phyloP scores from a whole-genome alignment of 2,888 invertebrate species.

The Rhingia rostrata region DNA sequence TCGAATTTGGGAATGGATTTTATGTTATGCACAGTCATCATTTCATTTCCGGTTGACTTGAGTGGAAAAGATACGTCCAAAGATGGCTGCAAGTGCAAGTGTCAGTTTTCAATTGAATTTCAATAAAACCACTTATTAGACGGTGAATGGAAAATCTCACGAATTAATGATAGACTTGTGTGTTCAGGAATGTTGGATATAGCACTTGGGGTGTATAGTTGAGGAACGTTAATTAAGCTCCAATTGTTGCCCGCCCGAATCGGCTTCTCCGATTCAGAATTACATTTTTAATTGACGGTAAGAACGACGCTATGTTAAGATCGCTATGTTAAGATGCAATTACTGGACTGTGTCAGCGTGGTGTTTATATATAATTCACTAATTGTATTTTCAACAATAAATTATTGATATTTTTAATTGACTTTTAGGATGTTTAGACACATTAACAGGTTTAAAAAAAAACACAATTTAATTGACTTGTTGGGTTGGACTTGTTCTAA shows the following conservation, averaged over 20 bases:
- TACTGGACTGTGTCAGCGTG: too few species aligned
- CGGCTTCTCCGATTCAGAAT: not conserved
- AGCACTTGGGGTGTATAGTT: constrained; percentile 1
- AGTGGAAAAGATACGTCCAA: not conserved
- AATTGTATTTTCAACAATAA: too few species aligned
- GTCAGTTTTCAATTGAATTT: not conserved
- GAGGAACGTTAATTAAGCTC: constrained; percentile 5
- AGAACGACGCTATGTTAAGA: constrained; percentile 12
- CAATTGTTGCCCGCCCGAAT: constrained; percentile 5
- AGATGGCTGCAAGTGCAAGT: not conserved
- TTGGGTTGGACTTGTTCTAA: too few species aligned
- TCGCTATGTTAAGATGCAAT: not conserved
- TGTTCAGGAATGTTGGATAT: too few species aligned
- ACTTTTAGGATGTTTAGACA: too few species aligned
- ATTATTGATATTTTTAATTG: too few species aligned
- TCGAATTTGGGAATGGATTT: too few species aligned
- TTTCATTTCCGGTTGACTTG: constrained; percentile 22
- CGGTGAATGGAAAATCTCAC: not conserved
- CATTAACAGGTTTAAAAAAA: too few species aligned
- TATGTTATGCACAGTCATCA: not conserved
- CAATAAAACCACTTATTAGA: not conserved
- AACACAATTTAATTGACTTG: too few species aligned
- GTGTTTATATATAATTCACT: too few species aligned
- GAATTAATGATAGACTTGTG: not conserved
- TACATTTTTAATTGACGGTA: not conserved